Percentiles rank a stretch among this genome's conserved stretches.
These are phyloP conservation scores for Eubasilissa splendida DNA, from an alignment of 2,888 invertebrate genomes.

Conservation along the genomic window DNA sequence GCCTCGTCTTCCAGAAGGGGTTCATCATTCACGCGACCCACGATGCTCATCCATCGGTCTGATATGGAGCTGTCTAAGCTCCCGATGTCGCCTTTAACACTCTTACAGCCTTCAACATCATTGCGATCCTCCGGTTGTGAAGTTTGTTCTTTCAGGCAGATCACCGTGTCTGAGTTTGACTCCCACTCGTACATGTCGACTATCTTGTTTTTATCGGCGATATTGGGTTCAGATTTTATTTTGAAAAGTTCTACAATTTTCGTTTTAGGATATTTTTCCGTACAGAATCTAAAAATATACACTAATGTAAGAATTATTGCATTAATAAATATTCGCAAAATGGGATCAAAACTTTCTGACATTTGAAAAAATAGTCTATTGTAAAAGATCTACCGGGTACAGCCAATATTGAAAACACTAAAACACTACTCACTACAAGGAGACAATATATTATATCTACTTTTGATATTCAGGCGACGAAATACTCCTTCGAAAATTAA, in stretches of 20 bases:
- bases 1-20: slow-evolving; percentile 50
- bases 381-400: not conserved
- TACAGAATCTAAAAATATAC: slow-evolving; percentile 40
- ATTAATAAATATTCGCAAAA: slow-evolving; percentile 16
- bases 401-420: not conserved
- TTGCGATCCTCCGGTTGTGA: not conserved
- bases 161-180: slow-evolving; percentile 4
- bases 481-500: slow-evolving; percentile 17
- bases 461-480: slow-evolving; percentile 10
- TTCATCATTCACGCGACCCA: slow-evolving; percentile 31
- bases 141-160: not conserved
- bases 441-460: slow-evolving; percentile 13
- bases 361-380: not conserved
- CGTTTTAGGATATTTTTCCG: not conserved
- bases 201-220: slow-evolving; percentile 18
- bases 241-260: slow-evolving; percentile 17
- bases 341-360: not conserved
- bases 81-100: not conserved
- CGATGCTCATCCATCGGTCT: slow-evolving; percentile 42
- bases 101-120: not conserved
- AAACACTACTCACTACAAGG: not conserved
- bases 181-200: slow-evolving; percentile 48
- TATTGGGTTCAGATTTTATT: slow-evolving; percentile 35
- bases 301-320: slow-evolving; percentile 20
- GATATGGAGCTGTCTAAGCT: slow-evolving; percentile 31